These are phyloP conservation scores for Parazoanthus darwini DNA, from an alignment of 92 coral and sea anemone species.

Conservation along the genomic window DNA sequence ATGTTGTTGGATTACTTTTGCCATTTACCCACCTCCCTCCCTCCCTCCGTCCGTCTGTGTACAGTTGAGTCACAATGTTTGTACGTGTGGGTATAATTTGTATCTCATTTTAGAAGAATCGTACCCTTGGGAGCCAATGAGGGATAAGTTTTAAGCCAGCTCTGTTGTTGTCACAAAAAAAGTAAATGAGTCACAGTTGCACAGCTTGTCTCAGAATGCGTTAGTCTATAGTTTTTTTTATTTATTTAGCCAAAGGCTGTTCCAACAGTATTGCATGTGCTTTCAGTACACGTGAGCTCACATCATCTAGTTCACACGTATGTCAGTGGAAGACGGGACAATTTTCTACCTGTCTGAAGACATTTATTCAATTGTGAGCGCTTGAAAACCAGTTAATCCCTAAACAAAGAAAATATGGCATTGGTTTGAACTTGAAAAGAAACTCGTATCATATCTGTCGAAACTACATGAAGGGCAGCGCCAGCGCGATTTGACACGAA, in stretches of 20 bases:
- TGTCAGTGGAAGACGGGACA: background rate
- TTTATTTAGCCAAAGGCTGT: background rate
- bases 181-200: background rate
- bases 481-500: background rate
- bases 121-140: background rate
- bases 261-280: background rate
- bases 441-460: conserved; percentile 19
- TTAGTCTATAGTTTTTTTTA: background rate
- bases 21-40: background rate
- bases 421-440: conserved; percentile 2
- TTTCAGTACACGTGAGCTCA: background rate
- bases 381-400: conserved; percentile 30
- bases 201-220: background rate
- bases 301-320: background rate
- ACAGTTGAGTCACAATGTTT: background rate
- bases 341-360: background rate
- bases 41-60: background rate
- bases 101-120: background rate
- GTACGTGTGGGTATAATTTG: background rate
- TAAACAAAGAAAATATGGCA: conserved; percentile 22
- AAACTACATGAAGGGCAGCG: background rate
- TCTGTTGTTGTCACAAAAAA: background rate
- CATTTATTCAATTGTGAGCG: conserved; percentile 14
- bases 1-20: background rate
- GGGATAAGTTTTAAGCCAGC: background rate